Conservation (phyloP, 2,113 vertebrate genomes). For the Toxostoma redivivum region DNA sequence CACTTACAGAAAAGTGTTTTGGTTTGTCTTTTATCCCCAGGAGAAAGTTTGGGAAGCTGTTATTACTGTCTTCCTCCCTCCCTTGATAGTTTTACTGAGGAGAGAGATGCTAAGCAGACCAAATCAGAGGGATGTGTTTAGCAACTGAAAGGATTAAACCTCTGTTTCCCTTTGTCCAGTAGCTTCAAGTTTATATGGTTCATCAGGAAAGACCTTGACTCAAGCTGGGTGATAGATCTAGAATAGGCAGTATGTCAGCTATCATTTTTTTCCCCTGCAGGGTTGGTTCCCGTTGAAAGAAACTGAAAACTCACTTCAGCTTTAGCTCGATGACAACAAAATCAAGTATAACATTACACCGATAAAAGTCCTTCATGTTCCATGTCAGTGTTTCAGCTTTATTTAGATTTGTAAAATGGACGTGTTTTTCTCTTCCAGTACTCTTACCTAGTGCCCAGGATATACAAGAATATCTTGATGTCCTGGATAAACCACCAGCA, state of each 20-base stretch:
- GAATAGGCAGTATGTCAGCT: not conserved
- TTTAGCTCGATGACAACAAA: not conserved
- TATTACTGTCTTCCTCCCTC: not conserved
- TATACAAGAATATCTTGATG: slow-evolving; percentile 66
- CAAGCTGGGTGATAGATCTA: not conserved
- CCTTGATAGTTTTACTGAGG: not conserved
- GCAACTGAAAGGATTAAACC: not conserved
- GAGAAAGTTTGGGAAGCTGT: not conserved
- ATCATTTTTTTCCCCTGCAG: not conserved
- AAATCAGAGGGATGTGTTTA: not conserved
- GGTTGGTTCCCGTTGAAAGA: not conserved
- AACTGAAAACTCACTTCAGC: not conserved
- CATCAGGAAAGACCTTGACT: not conserved
- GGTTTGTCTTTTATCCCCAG: not conserved
- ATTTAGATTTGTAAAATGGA: not conserved
- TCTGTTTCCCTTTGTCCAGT: not conserved
- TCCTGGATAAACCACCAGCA: slow-evolving; percentile 70
- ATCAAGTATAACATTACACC: not conserved
- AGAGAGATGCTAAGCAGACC: not conserved
- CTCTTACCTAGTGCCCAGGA: slow-evolving; percentile 68
- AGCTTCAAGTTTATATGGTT: not conserved
- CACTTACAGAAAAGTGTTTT: not conserved
- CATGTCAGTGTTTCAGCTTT: not conserved
- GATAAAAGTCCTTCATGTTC: not conserved
- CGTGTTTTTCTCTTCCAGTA: not conserved